Percentiles rank a stretch among this genome's conserved stretches.
Evolutionary conservation across 2,113 vertebrate genomes (phyloP).

Genomic region (Camelus dromedarius): DNA sequence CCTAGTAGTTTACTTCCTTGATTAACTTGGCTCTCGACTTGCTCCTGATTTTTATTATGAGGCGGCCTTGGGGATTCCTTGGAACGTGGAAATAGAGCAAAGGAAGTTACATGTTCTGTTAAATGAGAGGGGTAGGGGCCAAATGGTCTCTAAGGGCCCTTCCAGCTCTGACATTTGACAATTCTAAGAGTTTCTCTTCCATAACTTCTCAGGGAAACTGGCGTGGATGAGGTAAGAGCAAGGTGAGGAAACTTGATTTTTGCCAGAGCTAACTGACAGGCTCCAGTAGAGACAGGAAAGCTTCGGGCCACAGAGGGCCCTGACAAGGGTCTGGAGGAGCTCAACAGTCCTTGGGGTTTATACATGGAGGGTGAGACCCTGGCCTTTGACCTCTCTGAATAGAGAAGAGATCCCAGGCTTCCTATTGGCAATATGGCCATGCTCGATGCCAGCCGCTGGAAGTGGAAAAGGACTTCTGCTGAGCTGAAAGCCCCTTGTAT

Average conservation of each 20-base stretch:
- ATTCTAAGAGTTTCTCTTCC: constrained; percentile 54
- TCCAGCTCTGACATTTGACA: constrained; percentile 61
- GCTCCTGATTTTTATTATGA: constrained; percentile 68
- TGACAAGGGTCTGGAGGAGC: constrained; percentile 67
- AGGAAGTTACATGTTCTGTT: constrained; percentile 68
- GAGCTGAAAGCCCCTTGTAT: not conserved
- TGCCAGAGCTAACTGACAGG: constrained; percentile 74
- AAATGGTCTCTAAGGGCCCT: constrained; percentile 46
- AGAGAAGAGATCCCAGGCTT: constrained; percentile 31
- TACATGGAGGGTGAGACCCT: constrained; percentile 51
- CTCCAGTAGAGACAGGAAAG: constrained; percentile 70
- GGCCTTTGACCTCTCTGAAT: constrained; percentile 65
- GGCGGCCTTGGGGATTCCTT: constrained; percentile 50
- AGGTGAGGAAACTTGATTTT: constrained; percentile 68
- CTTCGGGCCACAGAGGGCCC: not conserved
- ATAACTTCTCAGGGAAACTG: constrained; percentile 66
- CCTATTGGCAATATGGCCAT: constrained; percentile 16
- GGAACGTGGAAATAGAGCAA: constrained; percentile 59
- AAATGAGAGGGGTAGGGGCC: constrained; percentile 17
- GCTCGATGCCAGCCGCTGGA: constrained; percentile 38
- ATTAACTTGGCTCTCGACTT: constrained; percentile 71
- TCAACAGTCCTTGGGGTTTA: constrained; percentile 57
- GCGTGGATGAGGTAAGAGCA: constrained; percentile 62
- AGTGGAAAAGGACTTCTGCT: constrained; percentile 33
- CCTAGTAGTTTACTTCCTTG: constrained; percentile 65